Evolutionary conservation across 2,888 invertebrate genomes (phyloP).

Genomic region (Drosophila koepferae): DNA sequence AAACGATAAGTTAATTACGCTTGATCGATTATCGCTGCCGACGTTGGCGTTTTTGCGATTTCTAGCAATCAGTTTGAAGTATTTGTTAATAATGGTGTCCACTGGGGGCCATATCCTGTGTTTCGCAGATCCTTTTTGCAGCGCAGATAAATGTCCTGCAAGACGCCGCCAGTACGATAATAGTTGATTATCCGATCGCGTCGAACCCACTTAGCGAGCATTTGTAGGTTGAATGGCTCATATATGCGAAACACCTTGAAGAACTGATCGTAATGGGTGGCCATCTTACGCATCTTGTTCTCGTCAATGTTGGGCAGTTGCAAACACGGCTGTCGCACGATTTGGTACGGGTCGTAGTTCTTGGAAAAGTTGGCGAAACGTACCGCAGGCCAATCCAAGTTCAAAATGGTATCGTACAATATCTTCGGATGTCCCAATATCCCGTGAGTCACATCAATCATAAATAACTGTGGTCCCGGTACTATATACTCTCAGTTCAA

Average conservation of each 20-base stretch:
- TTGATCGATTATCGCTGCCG: background rate
- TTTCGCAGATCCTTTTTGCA: conserved; percentile 28
- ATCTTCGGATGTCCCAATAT: conserved; percentile 83
- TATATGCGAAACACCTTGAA: conserved; percentile 66
- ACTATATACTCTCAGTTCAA: conserved; percentile 83
- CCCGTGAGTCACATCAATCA: conserved; percentile 82
- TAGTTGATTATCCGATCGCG: conserved; percentile 20
- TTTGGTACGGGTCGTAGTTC: conserved; percentile 81
- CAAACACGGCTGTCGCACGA: conserved; percentile 76
- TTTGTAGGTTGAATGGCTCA: conserved; percentile 51
- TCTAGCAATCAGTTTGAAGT: conserved; percentile 27
- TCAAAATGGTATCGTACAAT: conserved; percentile 80
- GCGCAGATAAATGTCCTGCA: conserved; percentile 31
- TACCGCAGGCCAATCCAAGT: conserved; percentile 76
- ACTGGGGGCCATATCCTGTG: background rate
- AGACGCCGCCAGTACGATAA: conserved; percentile 20
- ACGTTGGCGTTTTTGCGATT: conserved; percentile 17
- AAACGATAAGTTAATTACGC: background rate
- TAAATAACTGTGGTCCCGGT: conserved; percentile 78
- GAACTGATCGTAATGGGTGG: conserved; percentile 70
- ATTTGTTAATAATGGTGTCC: conserved; percentile 26
- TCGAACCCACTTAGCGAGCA: conserved; percentile 69
- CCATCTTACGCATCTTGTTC: conserved; percentile 49
- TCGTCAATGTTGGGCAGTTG: conserved; percentile 69
- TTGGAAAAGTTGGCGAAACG: conserved; percentile 70